phyloP scores from a whole-genome alignment of 2,113 vertebrate genomes.

The Prionailurus bengalensis region DNA sequence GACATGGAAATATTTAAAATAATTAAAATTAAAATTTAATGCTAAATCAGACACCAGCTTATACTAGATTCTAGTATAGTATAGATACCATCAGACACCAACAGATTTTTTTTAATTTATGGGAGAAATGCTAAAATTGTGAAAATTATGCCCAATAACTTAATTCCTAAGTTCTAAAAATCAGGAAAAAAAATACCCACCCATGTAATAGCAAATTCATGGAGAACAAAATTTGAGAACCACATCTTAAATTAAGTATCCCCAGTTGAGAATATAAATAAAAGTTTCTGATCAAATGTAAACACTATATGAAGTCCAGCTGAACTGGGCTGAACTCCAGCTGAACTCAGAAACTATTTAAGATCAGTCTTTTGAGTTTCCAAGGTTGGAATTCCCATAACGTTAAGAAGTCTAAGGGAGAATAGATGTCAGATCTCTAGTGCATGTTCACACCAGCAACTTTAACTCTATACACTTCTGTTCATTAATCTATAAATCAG shows the following conservation, averaged over 20 bases:
- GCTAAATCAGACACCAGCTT: background rate
- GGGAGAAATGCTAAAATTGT: conserved; percentile 36
- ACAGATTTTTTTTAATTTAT: background rate
- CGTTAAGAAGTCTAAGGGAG: conserved; percentile 1
- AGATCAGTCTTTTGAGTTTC: conserved; percentile 29
- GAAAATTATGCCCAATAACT: conserved; percentile 46
- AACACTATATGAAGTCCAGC: conserved; percentile 52
- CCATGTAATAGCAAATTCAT: background rate
- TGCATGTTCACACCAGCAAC: background rate
- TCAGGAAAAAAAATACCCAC: background rate
- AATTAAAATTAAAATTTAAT: conserved; percentile 43
- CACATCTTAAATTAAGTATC: conserved; percentile 7
- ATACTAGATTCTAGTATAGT: background rate
- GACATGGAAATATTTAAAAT: background rate
- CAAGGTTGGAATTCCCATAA: conserved; percentile 23
- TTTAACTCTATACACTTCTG: background rate
- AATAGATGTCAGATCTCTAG: conserved; percentile 7
- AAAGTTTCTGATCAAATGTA: conserved; percentile 50
- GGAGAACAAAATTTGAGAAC: conserved; percentile 20
- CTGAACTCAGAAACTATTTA: conserved; percentile 50
- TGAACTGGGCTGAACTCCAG: conserved; percentile 49
- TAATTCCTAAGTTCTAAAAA: background rate
- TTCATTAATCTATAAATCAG: conserved; percentile 14
- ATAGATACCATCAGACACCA: background rate
- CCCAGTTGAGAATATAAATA: conserved; percentile 46